phyloP scores from a whole-genome alignment of 2,888 invertebrate genomes.

The Ephialtes manifestator region DNA sequence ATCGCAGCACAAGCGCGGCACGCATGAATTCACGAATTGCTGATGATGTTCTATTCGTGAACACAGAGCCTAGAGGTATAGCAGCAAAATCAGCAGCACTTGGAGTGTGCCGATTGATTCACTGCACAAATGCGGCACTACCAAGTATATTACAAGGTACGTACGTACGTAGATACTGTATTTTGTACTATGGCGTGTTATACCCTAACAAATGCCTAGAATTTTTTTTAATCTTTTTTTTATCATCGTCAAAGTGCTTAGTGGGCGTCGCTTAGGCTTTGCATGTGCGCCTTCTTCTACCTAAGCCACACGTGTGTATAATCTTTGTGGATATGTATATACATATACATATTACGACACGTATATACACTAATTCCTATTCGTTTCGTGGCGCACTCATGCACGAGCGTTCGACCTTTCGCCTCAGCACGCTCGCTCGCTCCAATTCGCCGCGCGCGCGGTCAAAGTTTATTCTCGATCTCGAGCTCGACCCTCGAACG shows the following conservation, averaged over 20 bases:
- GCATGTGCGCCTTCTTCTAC: slow-evolving; percentile 7
- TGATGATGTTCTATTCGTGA: slow-evolving; percentile 50
- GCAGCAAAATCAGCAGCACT: slow-evolving; percentile 34
- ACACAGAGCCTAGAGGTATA: not conserved
- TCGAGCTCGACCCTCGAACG: slow-evolving; percentile 34
- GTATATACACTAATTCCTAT: slow-evolving; percentile 25
- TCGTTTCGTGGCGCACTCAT: slow-evolving; percentile 16
- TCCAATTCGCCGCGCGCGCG: slow-evolving; percentile 40
- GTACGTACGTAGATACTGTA: slow-evolving; percentile 6
- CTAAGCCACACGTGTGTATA: slow-evolving; percentile 15
- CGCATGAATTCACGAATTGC: slow-evolving; percentile 48
- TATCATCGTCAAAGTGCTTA: not conserved
- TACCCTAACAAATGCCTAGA: not conserved
- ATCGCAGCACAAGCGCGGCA: slow-evolving; percentile 41
- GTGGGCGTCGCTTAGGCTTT: slow-evolving; percentile 11
- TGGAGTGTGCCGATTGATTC: slow-evolving; percentile 48
- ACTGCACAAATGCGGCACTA: slow-evolving; percentile 34
- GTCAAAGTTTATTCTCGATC: slow-evolving; percentile 43
- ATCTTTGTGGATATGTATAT: not conserved
- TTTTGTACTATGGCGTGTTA: not conserved
- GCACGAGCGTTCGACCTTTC: slow-evolving; percentile 30
- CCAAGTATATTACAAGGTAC: slow-evolving; percentile 26
- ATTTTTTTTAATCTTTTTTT: not conserved
- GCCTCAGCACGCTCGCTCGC: slow-evolving; percentile 28
- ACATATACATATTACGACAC: not conserved